phyloP scores from a whole-genome alignment of 2,888 invertebrate genomes.

The Salpingus planirostris region DNA sequence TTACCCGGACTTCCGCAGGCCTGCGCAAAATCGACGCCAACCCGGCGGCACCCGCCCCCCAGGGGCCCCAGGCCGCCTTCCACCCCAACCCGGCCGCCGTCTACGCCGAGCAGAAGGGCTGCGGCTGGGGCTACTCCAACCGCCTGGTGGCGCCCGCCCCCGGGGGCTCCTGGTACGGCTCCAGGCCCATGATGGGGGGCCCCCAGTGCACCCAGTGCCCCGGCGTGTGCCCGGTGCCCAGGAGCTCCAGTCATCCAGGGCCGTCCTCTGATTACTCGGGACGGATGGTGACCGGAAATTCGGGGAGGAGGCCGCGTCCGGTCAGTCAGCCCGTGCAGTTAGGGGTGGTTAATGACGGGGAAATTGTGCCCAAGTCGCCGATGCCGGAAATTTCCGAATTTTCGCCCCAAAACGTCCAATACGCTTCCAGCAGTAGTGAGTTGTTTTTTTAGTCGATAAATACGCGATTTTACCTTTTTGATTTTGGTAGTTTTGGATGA shows the following conservation, averaged over 20 bases:
- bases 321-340: constrained; percentile 41
- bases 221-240: constrained; percentile 39
- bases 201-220: constrained; percentile 41
- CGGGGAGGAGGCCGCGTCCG: constrained; percentile 37
- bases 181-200: constrained; percentile 30
- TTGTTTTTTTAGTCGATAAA: constrained; percentile 18
- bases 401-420: constrained; percentile 46
- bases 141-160: constrained; percentile 36
- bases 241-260: constrained; percentile 39
- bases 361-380: constrained; percentile 34
- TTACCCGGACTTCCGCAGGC: constrained; percentile 27
- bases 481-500: constrained; percentile 51
- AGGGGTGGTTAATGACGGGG: constrained; percentile 30
- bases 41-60: too few species aligned
- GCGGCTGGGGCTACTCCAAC: constrained; percentile 44
- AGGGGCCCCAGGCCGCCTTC: constrained; percentile 26
- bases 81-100: constrained; percentile 43
- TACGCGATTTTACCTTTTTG: background rate
- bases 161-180: constrained; percentile 36
- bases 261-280: constrained; percentile 22
- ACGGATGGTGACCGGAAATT: background rate
- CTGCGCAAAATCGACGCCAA: constrained; percentile 35
- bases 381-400: constrained; percentile 47
- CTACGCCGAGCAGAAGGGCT: constrained; percentile 41
- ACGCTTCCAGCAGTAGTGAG: constrained; percentile 60